These are phyloP conservation scores for Salpingus planirostris DNA, from an alignment of 2,888 invertebrate genomes.

Conservation along the genomic window DNA sequence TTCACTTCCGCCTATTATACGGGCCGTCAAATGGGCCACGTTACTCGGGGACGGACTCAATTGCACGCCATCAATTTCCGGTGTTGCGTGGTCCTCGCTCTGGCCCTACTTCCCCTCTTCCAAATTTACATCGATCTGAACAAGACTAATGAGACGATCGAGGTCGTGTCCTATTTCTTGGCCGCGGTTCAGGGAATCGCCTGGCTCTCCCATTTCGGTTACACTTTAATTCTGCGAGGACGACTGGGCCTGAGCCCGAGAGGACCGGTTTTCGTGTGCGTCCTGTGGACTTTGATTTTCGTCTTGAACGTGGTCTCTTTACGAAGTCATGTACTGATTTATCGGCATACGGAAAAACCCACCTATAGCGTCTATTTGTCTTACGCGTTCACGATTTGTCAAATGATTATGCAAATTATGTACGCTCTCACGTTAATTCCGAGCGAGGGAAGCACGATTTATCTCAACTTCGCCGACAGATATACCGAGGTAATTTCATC, in stretches of 20 bases:
- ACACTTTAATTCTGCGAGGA: constrained; percentile 58
- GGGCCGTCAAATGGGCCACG: constrained; percentile 57
- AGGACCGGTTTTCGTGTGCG: constrained; percentile 61
- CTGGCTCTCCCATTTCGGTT: constrained; percentile 77
- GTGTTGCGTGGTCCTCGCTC: constrained; percentile 51
- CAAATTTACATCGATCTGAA: constrained; percentile 57
- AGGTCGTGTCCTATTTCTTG: constrained; percentile 62
- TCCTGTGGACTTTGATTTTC: constrained; percentile 61
- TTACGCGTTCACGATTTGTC: constrained; percentile 53
- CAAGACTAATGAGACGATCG: constrained; percentile 42
- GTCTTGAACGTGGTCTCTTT: constrained; percentile 60
- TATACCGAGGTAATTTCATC: constrained; percentile 23
- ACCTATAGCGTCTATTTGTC: constrained; percentile 37
- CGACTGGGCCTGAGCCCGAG: constrained; percentile 58
- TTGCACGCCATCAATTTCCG: constrained; percentile 56
- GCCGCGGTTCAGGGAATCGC: constrained; percentile 62
- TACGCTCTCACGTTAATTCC: constrained; percentile 68
- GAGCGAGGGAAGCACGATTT: constrained; percentile 44
- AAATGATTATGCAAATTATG: constrained; percentile 53
- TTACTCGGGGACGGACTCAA: constrained; percentile 54
- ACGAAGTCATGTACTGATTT: constrained; percentile 52
- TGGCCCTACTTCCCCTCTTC: constrained; percentile 60
- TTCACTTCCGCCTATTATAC: constrained; percentile 73
- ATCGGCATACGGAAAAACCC: constrained; percentile 30
- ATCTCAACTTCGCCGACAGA: constrained; percentile 31